Evolutionary conservation across 2,113 vertebrate species (phyloP).

Genomic region (Amphiprion ocellaris): DNA sequence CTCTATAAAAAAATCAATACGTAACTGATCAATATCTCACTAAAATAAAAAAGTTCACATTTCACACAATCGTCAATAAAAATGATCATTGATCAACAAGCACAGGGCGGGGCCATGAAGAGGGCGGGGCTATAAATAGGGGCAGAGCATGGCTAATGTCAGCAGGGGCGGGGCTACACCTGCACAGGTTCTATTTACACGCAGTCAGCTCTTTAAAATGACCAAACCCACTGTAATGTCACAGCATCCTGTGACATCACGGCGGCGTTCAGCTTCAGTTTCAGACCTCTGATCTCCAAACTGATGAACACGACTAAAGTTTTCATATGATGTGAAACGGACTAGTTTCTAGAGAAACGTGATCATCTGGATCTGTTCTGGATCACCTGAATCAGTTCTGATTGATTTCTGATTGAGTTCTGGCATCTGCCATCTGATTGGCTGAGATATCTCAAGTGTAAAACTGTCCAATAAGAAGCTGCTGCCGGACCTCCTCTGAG

Average conservation of each 20-base stretch:
- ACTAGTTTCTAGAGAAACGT: no score
- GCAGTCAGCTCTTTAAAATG: neutral
- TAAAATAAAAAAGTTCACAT: conserved; percentile 60
- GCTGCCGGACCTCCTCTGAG: conserved; percentile 55
- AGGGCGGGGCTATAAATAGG: neutral
- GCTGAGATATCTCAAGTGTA: conserved; percentile 16
- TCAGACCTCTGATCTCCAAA: no score
- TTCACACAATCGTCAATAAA: conserved; percentile 52
- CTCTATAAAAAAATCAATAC: conserved; percentile 29
- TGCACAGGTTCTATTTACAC: conserved; percentile 40
- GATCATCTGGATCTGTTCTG: no score
- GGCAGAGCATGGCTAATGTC: neutral
- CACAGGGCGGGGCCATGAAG: neutral
- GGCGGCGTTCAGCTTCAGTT: neutral
- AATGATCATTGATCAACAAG: conserved; percentile 25
- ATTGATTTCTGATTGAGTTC: conserved; percentile 10
- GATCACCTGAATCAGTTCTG: no score
- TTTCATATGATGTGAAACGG: no score
- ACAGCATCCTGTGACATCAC: neutral
- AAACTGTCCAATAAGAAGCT: conserved; percentile 44
- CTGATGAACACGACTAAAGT: no score
- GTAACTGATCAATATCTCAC: conserved; percentile 45
- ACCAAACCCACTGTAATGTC: conserved; percentile 14
- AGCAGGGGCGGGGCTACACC: conserved; percentile 17
- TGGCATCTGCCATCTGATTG: conserved; percentile 41